Conservation (phyloP, 2,113 vertebrate species). For the Ondatra zibethicus region DNA sequence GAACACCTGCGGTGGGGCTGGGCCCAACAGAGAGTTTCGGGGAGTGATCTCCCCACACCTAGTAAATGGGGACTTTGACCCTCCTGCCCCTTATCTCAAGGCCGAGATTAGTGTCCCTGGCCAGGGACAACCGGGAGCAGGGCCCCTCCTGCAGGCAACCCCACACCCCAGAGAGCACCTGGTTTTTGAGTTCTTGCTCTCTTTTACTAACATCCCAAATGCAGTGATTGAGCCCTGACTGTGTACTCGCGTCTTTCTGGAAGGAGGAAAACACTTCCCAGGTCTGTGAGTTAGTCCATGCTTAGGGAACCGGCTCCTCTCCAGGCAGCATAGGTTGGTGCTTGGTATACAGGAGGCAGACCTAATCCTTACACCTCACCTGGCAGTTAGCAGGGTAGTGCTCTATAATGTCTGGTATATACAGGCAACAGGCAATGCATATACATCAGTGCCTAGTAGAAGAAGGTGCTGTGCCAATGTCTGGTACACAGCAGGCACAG, state of each 20-base stretch:
- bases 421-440: not conserved
- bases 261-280: not conserved
- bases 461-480: too few species aligned
- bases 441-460: not conserved
- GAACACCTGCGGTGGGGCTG: not conserved
- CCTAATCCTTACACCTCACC: not conserved
- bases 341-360: not conserved
- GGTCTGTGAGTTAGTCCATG: not conserved
- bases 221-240: not conserved
- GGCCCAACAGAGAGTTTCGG: not conserved
- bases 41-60: not conserved
- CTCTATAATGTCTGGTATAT: not conserved
- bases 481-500: not conserved
- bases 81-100: slow-evolving; percentile 40
- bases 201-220: not conserved
- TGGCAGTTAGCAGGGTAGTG: not conserved
- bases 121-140: not conserved
- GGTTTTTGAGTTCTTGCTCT: not conserved
- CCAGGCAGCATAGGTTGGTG: not conserved
- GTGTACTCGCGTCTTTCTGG: not conserved
- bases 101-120: not conserved
- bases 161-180: not conserved
- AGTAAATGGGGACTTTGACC: slow-evolving; percentile 72
- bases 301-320: not conserved
- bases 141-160: not conserved